These are phyloP conservation scores for Callithrix jacchus DNA, from an alignment of 2,113 vertebrate species.

Conservation along the genomic window DNA sequence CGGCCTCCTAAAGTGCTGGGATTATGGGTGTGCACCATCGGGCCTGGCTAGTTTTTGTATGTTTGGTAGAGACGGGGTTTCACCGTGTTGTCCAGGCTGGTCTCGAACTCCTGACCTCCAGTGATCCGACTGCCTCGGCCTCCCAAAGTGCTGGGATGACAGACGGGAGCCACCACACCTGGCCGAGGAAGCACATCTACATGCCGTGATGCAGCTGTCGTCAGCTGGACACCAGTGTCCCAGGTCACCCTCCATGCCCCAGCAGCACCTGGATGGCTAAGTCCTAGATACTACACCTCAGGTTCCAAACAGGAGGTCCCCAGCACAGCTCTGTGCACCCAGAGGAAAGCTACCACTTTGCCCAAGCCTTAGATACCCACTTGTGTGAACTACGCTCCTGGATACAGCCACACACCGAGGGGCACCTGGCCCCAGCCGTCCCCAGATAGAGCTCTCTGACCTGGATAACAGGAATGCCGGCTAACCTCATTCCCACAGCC, in stretches of 20 bases:
- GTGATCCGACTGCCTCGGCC: too few species aligned
- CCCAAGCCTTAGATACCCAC: not conserved
- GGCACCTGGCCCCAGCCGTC: not conserved
- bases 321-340: not conserved
- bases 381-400: not conserved
- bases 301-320: not conserved
- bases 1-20: too few species aligned
- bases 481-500: not conserved
- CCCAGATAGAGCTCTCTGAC: not conserved
- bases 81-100: too few species aligned
- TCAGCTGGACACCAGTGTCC: not conserved
- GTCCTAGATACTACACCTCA: rapidly evolving
- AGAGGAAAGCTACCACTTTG: not conserved
- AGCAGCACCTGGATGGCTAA: not conserved
- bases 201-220: not conserved
- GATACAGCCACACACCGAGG: not conserved
- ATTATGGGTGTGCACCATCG: too few species aligned
- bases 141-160: too few species aligned
- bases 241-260: rapidly evolving
- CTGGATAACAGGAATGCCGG: not conserved
- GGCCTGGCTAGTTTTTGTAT: too few species aligned
- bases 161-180: rapidly evolving
- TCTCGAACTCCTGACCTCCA: too few species aligned
- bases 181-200: not conserved
- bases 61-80: too few species aligned